Base-by-base conservation (phyloP, 2,113 vertebrate species). In the Pao palembangensis region DNA sequence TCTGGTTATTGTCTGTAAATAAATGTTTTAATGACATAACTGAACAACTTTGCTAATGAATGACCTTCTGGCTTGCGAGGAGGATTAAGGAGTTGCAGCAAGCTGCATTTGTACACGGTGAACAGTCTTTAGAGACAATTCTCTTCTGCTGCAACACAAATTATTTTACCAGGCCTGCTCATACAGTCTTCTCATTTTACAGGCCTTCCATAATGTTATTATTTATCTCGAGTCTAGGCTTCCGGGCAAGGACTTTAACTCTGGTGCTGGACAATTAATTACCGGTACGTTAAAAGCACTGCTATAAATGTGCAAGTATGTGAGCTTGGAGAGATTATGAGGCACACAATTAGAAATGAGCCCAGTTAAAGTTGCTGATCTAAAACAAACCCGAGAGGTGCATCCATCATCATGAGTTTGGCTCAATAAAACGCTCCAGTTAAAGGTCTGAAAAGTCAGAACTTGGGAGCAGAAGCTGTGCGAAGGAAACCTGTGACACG, bases 301-400 rank as follows among this genome's bases (percentile, higher is more conserved):
- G 16, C 50, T 58, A 42, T 34, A 49, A 59, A 53, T 1, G 54
- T 2, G 31, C 48, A 48, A 53, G 64, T 6, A 21, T 68, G 70
- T 67, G 61, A 42, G 72, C 62, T 76, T 55, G 64, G 69, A 52
- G 43, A 63, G 82, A 80, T 81, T 77, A 76, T 38, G 54, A 46
- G 51, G 66, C 21, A 70, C 53, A 58, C 54, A 67, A 69, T 72
- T 68, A 69, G 76, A 64, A 52, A 55, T 51, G 31, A 79, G 71
- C 46, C 47, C 78, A 85, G 84, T 87, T 84, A 83, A 80, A 86
- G 58, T 54, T 70, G 62, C 76, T 83, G 78, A 86, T 84, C 65
- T 71, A 75, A 83, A 85, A 55, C 42, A 58, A 68, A 86, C 52
- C 11, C 78, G 80, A 84, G 62, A 71, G 79, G 76, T 84, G 73